Evolutionary conservation across 2,888 invertebrate species (phyloP).

Genomic region (Acanthosepion lycidas): DNA sequence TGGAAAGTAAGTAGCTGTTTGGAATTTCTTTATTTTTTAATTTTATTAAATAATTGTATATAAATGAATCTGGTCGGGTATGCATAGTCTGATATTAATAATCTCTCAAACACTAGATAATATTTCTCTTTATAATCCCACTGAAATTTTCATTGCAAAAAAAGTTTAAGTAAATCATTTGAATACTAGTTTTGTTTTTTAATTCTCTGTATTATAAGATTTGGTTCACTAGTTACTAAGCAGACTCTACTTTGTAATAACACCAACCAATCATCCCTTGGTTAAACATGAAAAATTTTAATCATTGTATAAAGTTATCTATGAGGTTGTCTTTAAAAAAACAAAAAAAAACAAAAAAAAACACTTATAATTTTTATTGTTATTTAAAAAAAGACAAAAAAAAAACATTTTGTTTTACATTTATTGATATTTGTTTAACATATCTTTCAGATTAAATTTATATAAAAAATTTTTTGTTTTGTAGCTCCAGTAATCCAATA

Average conservation of each 20-base stretch:
- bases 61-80: not conserved
- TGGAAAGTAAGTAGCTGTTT: conserved; percentile 56
- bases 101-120: not conserved
- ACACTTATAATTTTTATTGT: too few species aligned
- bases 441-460: not conserved
- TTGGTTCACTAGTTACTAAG: too few species aligned
- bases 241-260: too few species aligned
- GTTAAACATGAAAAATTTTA: not conserved
- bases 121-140: too few species aligned
- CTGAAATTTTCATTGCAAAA: too few species aligned
- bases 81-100: not conserved
- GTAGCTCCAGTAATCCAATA: conserved; percentile 51
- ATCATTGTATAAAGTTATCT: not conserved
- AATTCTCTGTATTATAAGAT: too few species aligned
- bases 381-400: too few species aligned
- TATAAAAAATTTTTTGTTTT: not conserved
- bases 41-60: not conserved
- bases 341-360: too few species aligned
- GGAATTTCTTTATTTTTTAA: not conserved
- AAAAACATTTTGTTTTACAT: not conserved
- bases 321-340: too few species aligned
- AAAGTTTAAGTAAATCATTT: too few species aligned
- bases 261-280: not conserved
- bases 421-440: not conserved
- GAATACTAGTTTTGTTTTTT: too few species aligned